These are phyloP conservation scores for Dastarcus helophoroides DNA, from an alignment of 2,888 invertebrate species.

Conservation along the genomic window DNA sequence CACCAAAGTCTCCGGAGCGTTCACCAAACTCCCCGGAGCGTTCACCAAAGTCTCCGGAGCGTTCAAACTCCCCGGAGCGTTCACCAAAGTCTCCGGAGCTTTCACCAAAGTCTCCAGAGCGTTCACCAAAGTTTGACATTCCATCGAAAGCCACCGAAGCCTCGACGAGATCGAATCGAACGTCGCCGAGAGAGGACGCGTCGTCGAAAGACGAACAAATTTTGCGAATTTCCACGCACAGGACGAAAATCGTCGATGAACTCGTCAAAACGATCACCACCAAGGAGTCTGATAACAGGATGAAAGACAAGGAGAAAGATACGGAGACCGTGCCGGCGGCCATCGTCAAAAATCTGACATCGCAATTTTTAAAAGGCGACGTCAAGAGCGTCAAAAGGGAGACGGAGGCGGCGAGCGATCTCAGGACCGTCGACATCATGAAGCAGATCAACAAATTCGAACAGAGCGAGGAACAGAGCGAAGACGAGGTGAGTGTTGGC, in stretches of 20 bases:
- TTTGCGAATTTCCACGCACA: no score
- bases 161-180: conserved; percentile 2
- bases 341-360: conserved; percentile 26
- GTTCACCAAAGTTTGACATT: no score
- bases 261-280: conserved; percentile 13
- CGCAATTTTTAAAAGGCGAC: conserved; percentile 24
- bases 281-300: conserved; percentile 15
- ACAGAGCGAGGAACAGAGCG: conserved; percentile 19
- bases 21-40: no score
- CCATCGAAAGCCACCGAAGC: neutral
- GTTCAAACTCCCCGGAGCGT: no score
- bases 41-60: no score
- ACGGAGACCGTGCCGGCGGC: conserved; percentile 24
- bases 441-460: conserved; percentile 34
- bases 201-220: neutral
- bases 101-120: no score
- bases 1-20: conserved; percentile 1
- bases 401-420: conserved; percentile 18
- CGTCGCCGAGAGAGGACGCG: neutral
- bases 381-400: conserved; percentile 21
- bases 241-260: conserved; percentile 10
- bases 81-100: no score
- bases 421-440: conserved; percentile 30
- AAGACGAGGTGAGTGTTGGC: conserved; percentile 23
- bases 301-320: conserved; percentile 19